Evolutionary conservation across 2,888 invertebrate genomes (phyloP).

Genomic region (Drosophila emarginata): DNA sequence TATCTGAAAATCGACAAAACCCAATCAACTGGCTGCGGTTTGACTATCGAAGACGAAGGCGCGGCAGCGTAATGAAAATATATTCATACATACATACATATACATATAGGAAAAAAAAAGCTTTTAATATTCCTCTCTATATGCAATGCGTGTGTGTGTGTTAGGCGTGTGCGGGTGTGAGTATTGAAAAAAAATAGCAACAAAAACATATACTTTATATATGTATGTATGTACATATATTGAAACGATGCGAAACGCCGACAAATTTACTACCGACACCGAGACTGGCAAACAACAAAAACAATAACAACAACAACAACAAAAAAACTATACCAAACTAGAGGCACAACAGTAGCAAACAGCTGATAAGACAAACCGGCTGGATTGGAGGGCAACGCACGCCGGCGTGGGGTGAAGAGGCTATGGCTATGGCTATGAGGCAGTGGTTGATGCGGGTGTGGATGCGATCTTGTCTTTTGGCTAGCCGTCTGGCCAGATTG

Average conservation of each 20-base stretch:
- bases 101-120: slow-evolving; percentile 39
- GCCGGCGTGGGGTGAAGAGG: too few relatives aligned
- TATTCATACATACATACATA: too few relatives aligned
- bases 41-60: slow-evolving; percentile 60
- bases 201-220: slow-evolving; percentile 21
- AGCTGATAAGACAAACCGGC: slow-evolving; percentile 67
- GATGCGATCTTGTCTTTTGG: neutral
- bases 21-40: slow-evolving; percentile 20
- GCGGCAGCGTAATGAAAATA: slow-evolving; percentile 53
- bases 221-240: neutral
- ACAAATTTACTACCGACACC: slow-evolving; percentile 32
- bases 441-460: neutral
- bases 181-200: slow-evolving; percentile 40
- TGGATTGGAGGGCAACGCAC: neutral
- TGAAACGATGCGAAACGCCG: slow-evolving; percentile 15
- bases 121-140: slow-evolving; percentile 35
- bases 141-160: neutral
- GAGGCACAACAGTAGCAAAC: slow-evolving; percentile 36
- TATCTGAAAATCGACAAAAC: slow-evolving; percentile 62
- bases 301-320: slow-evolving; percentile 8
- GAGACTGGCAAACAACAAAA: slow-evolving; percentile 21
- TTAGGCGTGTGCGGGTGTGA: neutral
- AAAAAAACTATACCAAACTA: slow-evolving; percentile 19
- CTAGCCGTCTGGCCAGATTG: slow-evolving; percentile 1
- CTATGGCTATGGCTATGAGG: neutral